Evolutionary conservation across 1,140 invertebrate species (phyloP).

Genomic region (Berghia stephanieae): DNA sequence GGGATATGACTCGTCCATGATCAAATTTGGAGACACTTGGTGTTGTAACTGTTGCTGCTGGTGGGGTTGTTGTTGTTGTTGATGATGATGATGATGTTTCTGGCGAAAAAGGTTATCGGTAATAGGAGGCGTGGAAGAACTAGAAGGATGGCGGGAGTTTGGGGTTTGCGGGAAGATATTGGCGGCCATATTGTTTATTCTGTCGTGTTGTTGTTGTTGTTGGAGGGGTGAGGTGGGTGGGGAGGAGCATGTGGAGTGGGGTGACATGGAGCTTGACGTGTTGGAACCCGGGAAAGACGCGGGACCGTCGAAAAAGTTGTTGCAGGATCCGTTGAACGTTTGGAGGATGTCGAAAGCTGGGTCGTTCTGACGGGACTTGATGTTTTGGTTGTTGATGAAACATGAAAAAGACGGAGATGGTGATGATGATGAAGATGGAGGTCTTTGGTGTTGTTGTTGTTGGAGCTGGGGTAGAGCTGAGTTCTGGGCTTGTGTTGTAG

Average conservation of each 20-base stretch:
- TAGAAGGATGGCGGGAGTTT: no score
- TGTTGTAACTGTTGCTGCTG: constrained; percentile 5
- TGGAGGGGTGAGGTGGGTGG: constrained; percentile 3
- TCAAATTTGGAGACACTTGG: neutral
- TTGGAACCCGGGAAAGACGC: no score
- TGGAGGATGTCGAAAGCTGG: constrained; percentile 12
- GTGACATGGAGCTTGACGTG: neutral
- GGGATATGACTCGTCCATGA: no score
- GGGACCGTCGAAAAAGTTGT: neutral
- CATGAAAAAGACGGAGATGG: neutral
- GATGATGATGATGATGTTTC: neutral
- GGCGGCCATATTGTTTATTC: no score
- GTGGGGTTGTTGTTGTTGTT: constrained; percentile 19
- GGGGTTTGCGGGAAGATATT: no score
- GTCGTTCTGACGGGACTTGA: neutral
- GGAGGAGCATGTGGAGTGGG: neutral
- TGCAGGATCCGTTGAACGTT: neutral
- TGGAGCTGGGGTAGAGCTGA: no score
- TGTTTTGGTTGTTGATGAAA: constrained; percentile 9
- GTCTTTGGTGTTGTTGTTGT: no score
- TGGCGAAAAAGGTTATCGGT: no score
- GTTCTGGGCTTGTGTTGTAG: no score
- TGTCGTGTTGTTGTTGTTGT: constrained; percentile 12
- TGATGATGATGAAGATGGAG: no score
- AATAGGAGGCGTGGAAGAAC: no score